These are phyloP conservation scores for Caenorhabditis drosophilae DNA, from an alignment of 2,888 invertebrate species.

Conservation along the genomic window DNA sequence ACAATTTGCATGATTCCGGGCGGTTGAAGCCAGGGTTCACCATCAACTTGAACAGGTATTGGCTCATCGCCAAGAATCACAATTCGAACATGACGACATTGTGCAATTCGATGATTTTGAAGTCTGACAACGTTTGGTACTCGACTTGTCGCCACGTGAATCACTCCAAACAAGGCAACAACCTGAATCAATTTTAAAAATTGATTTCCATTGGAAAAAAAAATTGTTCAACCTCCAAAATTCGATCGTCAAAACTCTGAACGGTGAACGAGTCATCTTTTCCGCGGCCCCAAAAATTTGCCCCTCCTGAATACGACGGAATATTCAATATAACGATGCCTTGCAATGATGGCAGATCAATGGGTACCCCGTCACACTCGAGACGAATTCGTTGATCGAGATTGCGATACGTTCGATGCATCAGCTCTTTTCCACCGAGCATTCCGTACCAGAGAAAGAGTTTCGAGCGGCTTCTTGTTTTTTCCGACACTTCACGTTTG, in stretches of 20 bases:
- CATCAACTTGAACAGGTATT: conserved; percentile 93
- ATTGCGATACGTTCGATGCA: conserved; percentile 90
- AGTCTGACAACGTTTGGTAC: conserved; percentile 80
- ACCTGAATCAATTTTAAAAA: conserved; percentile 72
- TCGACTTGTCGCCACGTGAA: conserved; percentile 94
- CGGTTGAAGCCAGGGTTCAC: conserved; percentile 96
- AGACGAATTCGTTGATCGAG: conserved; percentile 85
- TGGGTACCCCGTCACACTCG: conserved; percentile 93
- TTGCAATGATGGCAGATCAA: conserved; percentile 91
- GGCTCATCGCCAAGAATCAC: conserved; percentile 87
- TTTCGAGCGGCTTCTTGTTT: conserved; percentile 80
- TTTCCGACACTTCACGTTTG: conserved; percentile 94
- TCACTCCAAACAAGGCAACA: conserved; percentile 94
- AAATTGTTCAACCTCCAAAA: conserved; percentile 79
- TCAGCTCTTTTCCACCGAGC: conserved; percentile 72
- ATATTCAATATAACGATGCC: conserved; percentile 94
- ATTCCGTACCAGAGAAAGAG: conserved; percentile 90
- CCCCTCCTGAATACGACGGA: conserved; percentile 96
- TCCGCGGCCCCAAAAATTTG: conserved; percentile 89
- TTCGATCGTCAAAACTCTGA: conserved; percentile 92
- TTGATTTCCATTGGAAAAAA: background rate
- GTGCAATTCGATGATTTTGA: conserved; percentile 79
- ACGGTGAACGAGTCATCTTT: conserved; percentile 78
- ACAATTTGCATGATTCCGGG: conserved; percentile 93
- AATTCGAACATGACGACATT: conserved; percentile 90